Evolutionary conservation across 2,113 vertebrate species (phyloP), one percentile per base, ranked within the genome.

Genomic region (Scalopus aquaticus): DNA sequence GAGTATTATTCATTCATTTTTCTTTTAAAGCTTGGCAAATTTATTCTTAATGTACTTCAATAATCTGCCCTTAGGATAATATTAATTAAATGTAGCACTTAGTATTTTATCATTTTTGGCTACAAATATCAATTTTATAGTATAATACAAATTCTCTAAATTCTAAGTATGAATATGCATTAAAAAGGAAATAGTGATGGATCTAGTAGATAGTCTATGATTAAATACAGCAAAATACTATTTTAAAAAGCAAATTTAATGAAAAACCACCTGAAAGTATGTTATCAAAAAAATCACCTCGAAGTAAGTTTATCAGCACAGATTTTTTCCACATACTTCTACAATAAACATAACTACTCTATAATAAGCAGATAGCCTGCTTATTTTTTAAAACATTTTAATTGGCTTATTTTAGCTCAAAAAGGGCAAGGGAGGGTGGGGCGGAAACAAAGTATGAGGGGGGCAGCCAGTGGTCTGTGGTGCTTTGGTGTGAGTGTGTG

Each of bases 111-210:
- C 15, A 73, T 74, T 87, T 78, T 74, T 17, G 35, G 11, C 30
- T 77, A 60, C 81, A 81, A 95, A 81, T 74, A 77, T 72, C 37
- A 51, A n/a, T 67, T 96, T 90, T 84, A 22, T 9, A 44, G n/a
- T 76, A 76, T 15, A 64, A 60, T 64, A 83, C 5, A 78, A 93
- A 95, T 78, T 78, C 11, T 49, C 5, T 44, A 44, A 44, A 2
- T 92, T 39, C 30, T 15, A 65, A 54, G 26, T 86, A 86, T 44
- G 24, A 82, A 69, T 73, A 54, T n/a, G 19, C 1, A 17, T 30
- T 58, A 49, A 86, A 86, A 80, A 26, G n/a, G 81, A 93, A 90
- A 32, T 37, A 54, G 28, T 56, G 73, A 76, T 67, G 8, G 3
- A 54, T 60, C 44, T 82, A 77, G 51, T 62, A 69, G 88, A 58